phyloP scores from a whole-genome alignment of 2,113 vertebrate genomes.

The Salvator merianae region DNA sequence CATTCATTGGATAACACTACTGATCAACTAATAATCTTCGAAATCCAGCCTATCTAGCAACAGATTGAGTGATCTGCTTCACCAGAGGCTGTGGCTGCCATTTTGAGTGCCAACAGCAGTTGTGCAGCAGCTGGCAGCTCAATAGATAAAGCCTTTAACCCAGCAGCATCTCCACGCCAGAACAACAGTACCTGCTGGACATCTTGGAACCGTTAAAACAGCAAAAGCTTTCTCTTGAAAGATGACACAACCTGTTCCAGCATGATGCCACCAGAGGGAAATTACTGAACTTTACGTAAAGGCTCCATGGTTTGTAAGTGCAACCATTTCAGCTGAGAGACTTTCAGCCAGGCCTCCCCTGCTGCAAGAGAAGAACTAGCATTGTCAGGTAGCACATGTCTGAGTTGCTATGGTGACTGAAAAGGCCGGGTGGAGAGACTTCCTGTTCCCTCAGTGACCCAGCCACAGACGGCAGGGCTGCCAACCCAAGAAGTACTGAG shows the following conservation, averaged over 20 bases:
- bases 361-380: neutral
- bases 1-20: too few relatives aligned
- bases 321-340: neutral
- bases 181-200: neutral
- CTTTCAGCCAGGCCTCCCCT: neutral
- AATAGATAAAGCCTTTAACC: neutral
- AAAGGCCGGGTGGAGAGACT: conserved; percentile 16
- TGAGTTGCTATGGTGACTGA: conserved; percentile 9
- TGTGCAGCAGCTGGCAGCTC: neutral
- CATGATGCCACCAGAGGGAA: neutral
- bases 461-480: conserved; percentile 10
- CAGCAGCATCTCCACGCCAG: neutral
- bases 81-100: too few relatives aligned
- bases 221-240: neutral
- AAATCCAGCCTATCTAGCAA: too few relatives aligned
- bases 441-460: conserved; percentile 32
- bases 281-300: neutral
- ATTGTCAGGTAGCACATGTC: conserved; percentile 18
- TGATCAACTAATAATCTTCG: too few relatives aligned
- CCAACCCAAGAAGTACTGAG: conserved; percentile 16
- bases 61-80: too few relatives aligned
- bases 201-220: neutral
- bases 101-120: too few relatives aligned
- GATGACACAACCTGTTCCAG: neutral
- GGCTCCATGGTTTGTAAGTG: neutral